A percentile compares a stretch with the other conserved stretches of the same genome.
Conservation (phyloP, 2,888 invertebrate species). For the Tenodera sinensis region DNA sequence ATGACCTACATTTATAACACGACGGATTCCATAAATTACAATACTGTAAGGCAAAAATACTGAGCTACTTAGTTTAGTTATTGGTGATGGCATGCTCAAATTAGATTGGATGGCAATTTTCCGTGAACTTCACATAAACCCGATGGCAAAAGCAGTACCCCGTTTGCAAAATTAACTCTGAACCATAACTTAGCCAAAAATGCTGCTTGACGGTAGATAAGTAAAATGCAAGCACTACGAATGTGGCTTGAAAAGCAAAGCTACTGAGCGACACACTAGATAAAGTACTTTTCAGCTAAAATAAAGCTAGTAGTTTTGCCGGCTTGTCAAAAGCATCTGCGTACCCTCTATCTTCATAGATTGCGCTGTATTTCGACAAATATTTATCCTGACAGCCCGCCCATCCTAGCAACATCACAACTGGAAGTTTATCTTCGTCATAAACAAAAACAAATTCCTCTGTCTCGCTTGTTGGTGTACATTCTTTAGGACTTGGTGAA, state of each 20-base stretch:
- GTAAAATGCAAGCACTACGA: neutral
- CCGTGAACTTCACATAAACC: too few relatives aligned
- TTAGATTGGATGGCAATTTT: too few relatives aligned
- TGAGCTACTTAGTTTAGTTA: too few relatives aligned
- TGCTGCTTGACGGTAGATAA: neutral
- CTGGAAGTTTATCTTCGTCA: slow-evolving; percentile 60
- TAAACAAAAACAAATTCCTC: slow-evolving; percentile 56
- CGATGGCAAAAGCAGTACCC: too few relatives aligned
- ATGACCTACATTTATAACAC: too few relatives aligned
- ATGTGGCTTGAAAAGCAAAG: neutral
- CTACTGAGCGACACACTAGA: too few relatives aligned
- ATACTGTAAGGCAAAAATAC: too few relatives aligned
- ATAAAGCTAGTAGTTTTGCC: neutral
- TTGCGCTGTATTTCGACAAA: slow-evolving; percentile 71
- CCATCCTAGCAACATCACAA: slow-evolving; percentile 73
- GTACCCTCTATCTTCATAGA: slow-evolving; percentile 73
- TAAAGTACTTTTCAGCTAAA: neutral
- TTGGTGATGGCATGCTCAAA: too few relatives aligned
- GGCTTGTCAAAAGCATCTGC: slow-evolving; percentile 31
- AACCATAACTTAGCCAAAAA: too few relatives aligned
- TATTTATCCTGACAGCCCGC: slow-evolving; percentile 75
- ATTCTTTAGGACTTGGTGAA: slow-evolving; percentile 42
- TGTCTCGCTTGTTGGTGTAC: slow-evolving; percentile 31
- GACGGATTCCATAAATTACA: too few relatives aligned
- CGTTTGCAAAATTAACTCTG: too few relatives aligned